Evolutionary conservation across 2,888 invertebrate species (phyloP).

Genomic region (Campoletis raptor): DNA sequence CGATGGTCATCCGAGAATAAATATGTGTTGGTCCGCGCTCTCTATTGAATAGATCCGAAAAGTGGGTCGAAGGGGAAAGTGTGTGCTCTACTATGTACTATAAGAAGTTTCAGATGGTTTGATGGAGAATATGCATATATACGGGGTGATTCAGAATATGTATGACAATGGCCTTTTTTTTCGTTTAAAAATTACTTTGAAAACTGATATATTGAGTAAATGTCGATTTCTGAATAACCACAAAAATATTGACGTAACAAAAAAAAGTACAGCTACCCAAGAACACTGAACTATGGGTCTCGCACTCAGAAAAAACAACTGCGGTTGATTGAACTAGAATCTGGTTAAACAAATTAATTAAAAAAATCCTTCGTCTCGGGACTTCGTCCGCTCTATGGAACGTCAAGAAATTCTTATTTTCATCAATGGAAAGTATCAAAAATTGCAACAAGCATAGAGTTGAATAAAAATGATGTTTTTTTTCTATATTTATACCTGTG

Average conservation of each 20-base stretch:
- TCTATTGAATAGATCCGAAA: constrained; percentile 65
- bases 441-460: no score
- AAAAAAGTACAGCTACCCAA: not conserved
- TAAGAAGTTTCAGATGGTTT: constrained; percentile 69
- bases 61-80: constrained; percentile 74
- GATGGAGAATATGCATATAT: constrained; percentile 47
- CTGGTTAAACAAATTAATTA: no score
- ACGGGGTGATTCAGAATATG: constrained; percentile 1
- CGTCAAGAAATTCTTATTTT: no score
- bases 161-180: not conserved
- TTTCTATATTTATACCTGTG: no score
- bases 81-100: constrained; percentile 54
- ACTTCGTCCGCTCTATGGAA: no score
- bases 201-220: not conserved
- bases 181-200: not conserved
- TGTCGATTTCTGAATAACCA: not conserved
- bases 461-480: no score
- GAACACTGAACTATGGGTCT: no score
- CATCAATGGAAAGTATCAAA: no score
- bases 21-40: constrained; percentile 33
- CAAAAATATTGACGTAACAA: not conserved
- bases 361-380: no score
- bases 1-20: constrained; percentile 59
- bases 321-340: no score
- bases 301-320: no score